phyloP scores from a whole-genome alignment of 2,888 invertebrate genomes.

The Drosophila percnosoma region DNA sequence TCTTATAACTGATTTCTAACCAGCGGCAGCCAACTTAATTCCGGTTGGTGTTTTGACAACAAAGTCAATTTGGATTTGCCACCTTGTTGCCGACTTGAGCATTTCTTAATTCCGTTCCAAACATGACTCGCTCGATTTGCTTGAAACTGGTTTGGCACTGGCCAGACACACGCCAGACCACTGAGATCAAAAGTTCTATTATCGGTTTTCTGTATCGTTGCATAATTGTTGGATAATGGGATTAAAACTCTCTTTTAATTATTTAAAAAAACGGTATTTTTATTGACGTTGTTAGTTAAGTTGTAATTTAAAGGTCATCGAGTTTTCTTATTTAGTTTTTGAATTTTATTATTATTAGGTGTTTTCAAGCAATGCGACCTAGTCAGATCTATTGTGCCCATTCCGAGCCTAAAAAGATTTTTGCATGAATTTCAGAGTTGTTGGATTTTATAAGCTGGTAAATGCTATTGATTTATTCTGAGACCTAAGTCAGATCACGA shows the following conservation, averaged over 20 bases:
- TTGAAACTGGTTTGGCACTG: slow-evolving; percentile 62
- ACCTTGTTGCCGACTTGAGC: slow-evolving; percentile 46
- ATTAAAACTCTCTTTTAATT: slow-evolving; percentile 35
- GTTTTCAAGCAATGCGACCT: background rate
- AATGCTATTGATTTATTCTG: background rate
- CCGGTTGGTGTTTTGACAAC: slow-evolving; percentile 48
- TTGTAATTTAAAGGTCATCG: slow-evolving; percentile 18
- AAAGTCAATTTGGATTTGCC: slow-evolving; percentile 28
- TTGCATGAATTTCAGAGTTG: background rate
- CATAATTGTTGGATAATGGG: slow-evolving; percentile 44
- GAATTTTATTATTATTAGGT: background rate
- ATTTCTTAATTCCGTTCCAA: slow-evolving; percentile 43
- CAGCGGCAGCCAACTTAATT: slow-evolving; percentile 28
- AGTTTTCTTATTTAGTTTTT: background rate
- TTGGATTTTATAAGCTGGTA: background rate
- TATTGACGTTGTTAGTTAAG: slow-evolving; percentile 17
- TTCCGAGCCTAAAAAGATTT: background rate
- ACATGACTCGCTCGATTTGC: slow-evolving; percentile 41
- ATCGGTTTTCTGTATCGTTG: slow-evolving; percentile 25
- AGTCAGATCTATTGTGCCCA: background rate
- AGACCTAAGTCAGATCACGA: background rate
- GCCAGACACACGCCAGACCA: slow-evolving; percentile 66
- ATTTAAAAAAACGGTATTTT: slow-evolving; percentile 22
- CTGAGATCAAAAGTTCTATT: slow-evolving; percentile 45
- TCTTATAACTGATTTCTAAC: background rate